These are phyloP conservation scores for Elanoides forficatus DNA, from an alignment of 2,113 vertebrate genomes.

Conservation along the genomic window DNA sequence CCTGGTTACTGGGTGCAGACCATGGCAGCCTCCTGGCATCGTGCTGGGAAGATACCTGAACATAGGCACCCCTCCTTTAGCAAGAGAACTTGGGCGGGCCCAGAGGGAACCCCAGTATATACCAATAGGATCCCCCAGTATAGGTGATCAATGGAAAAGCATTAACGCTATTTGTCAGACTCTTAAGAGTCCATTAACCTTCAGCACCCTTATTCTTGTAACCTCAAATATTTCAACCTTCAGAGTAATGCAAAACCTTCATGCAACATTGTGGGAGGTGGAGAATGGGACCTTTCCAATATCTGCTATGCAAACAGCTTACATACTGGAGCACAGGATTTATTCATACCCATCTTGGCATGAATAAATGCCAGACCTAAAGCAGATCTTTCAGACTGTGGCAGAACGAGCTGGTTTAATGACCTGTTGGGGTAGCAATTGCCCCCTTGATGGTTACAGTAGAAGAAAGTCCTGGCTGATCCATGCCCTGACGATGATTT, in stretches of 20 bases:
- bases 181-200: background rate
- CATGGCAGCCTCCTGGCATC: background rate
- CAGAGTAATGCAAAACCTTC: background rate
- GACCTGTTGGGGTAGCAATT: background rate
- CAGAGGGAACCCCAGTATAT: background rate
- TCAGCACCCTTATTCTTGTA: background rate
- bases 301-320: background rate
- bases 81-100: background rate
- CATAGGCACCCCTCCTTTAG: background rate
- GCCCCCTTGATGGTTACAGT: background rate
- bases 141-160: background rate
- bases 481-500: background rate
- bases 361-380: background rate
- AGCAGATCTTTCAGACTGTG: background rate
- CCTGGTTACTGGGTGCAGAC: background rate
- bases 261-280: background rate
- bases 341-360: background rate
- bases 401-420: background rate
- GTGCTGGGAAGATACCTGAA: background rate
- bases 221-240: background rate
- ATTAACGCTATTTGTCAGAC: background rate
- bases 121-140: background rate
- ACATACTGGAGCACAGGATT: background rate
- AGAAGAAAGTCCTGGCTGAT: background rate
- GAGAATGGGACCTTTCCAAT: background rate